Evolutionary conservation across 2,113 vertebrate species (phyloP), one percentile per base, ranked within the genome.

Genomic region (Oryzias curvinotus): DNA sequence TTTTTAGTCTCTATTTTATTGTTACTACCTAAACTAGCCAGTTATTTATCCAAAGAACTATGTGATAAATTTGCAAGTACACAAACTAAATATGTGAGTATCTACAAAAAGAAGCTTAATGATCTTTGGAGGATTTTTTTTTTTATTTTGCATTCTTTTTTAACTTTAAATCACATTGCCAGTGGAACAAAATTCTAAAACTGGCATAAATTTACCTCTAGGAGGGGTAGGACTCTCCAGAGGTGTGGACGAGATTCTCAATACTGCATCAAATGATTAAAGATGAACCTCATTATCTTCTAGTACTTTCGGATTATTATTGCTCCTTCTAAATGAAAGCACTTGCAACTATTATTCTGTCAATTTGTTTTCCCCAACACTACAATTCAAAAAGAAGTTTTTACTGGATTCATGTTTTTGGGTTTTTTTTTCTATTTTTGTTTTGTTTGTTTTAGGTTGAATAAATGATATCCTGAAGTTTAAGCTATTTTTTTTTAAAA

Each of bases 181-280:
- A 72, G 36, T 50, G 68, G 26, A 56, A 65, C 46, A 65, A 54
- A 60, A 80, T 72, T 86, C 80, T 84, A 82, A 80, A 85, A 83
- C 68, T 81, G 73, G 80, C 82, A 73, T 86, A 85, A 82, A 73
- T 78, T 76, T 72, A 84, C 84, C 82, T 83, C 55, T 66, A 84
- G 84, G 86, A 81, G 63, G 59, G 83, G 73, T 75, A 44, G 63
- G 73, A 65, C 71, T 83, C 78, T 80, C 75, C 51, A 59, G 65
- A 66, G 71, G 73, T 58, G 41, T 55, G 28, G 53, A 72, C 59
- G 57, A 78, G 72, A 62, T 73, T 80, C 84, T 82, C 82, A 85
- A 73, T 88, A 80, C n/a, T 16, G 82, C 72, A 81, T 75, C 67
- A 83, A 71, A 77, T 83, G 80, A 82, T 86, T 85, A 77, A 82